Percentiles rank a stretch among this genome's conserved stretches.
These are phyloP conservation scores for Buceros bicornis DNA, from an alignment of 2,797 vertebrate species.

Conservation along the genomic window DNA sequence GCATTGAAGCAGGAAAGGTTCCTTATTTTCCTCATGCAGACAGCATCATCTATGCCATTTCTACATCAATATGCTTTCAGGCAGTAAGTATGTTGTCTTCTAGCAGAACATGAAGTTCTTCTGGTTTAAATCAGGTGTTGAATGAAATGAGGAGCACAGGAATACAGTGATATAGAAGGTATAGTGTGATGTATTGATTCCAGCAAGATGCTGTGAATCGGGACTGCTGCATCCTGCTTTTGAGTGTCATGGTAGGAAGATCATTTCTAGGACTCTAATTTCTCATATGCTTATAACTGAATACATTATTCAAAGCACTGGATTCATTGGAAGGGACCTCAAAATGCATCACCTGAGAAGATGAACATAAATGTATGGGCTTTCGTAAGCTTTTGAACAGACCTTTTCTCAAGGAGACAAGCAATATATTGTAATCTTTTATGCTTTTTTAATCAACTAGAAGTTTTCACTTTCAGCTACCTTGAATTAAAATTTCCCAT, in stretches of 20 bases:
- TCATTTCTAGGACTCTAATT: not conserved
- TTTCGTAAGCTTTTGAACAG: not conserved
- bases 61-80: conserved; percentile 98
- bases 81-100: conserved; percentile 86
- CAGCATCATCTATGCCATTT: conserved; percentile 93
- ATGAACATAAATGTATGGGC: not conserved
- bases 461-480: not conserved
- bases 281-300: not conserved
- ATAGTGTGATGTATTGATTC: not conserved
- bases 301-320: not conserved
- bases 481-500: not conserved
- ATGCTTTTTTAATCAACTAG: not conserved
- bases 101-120: not conserved
- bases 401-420: not conserved
- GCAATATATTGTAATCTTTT: not conserved
- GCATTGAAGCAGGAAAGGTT: conserved; percentile 94
- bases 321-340: not conserved
- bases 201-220: not conserved
- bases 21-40: conserved; percentile 97
- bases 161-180: not conserved
- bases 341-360: not conserved
- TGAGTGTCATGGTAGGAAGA: not conserved
- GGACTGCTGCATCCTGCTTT: not conserved
- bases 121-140: not conserved
- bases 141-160: not conserved